Percentiles rank a stretch among this genome's conserved stretches.
These are phyloP conservation scores for Clarias fuscus DNA, from an alignment of 2,797 vertebrate species.

Conservation along the genomic window DNA sequence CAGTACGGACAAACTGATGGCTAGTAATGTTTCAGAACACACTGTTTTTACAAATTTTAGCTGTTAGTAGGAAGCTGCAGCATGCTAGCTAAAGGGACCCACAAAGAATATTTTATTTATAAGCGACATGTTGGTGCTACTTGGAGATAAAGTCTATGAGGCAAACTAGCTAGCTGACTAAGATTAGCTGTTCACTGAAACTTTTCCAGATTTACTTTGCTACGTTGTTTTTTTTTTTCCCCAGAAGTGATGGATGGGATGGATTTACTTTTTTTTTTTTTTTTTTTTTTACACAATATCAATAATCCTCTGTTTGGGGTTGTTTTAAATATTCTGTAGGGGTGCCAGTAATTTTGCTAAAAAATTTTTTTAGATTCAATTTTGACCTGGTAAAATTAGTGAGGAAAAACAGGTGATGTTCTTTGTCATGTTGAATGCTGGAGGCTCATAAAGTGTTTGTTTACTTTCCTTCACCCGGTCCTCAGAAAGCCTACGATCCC, in stretches of 20 bases:
- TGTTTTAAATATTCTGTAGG: neutral
- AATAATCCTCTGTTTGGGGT: neutral
- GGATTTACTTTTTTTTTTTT: neutral
- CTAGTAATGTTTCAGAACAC: neutral
- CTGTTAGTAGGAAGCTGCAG: neutral
- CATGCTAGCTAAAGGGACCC: neutral
- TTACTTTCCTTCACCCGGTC: slow-evolving; percentile 68
- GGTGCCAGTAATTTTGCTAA: slow-evolving; percentile 3
- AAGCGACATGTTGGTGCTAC: neutral
- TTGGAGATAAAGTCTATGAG: too few species aligned
- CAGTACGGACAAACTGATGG: neutral
- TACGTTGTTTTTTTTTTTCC: neutral
- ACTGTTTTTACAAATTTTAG: neutral
- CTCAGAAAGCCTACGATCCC: slow-evolving; percentile 79
- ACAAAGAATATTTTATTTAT: neutral
- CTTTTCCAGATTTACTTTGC: neutral
- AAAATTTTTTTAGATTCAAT: neutral
- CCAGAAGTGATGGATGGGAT: neutral
- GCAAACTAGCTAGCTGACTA: neutral
- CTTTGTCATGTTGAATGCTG: neutral
- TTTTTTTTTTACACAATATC: too few species aligned
- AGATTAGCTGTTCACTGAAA: neutral
- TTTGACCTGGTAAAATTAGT: neutral
- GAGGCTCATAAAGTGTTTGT: neutral
- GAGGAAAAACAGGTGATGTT: neutral